Evolutionary conservation across 2,797 vertebrate species (phyloP), one percentile per base, ranked within the genome.

Genomic region (Acrossocheilus fasciatus): DNA sequence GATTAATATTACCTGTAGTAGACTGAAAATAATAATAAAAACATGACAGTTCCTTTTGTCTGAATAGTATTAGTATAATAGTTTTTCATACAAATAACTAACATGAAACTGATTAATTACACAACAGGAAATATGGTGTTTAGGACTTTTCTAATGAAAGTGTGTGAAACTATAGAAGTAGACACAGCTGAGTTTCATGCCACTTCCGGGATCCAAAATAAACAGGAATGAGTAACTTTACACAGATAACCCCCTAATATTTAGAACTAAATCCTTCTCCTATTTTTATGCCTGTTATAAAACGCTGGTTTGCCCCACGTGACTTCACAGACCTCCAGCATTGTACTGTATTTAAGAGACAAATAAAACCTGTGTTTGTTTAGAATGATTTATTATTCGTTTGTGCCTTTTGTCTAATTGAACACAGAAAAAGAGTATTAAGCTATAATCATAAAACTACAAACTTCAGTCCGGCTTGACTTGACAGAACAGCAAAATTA

Each of bases 111-210:
- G 8, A 18, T 26, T 62, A 23, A 26, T 43, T 79, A 18, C 26
- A 20, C 15, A 52, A 3, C 26, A 73, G 12, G 39, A 70, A n/a
- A 43, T 18, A 10, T 68, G 26, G 2, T 39, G 80, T 69, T 78
- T 26, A 77, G 3, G 34, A 39, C 26, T 62, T 70, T 41, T 87
- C 12, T 14, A 64, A 72, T 43, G 4, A 84, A 59, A 64, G 41
- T 83, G 50, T 92, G 92, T 90, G 93, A 94, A 93, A 76, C 11
- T 66, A 36, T 36, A 20, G 91, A 92, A 90, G 79, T 91, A 80
- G 69, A 77, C 57, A 54, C 36, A 74, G 66, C 72, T 84, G 86
- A 87, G 43, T 14, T 75, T 57, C 75, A 79, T 75, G 64, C 59
- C 69, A 45, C 41, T n/a, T 78, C n/a, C 69, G 39, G 54, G 6